Evolutionary conservation across 1,140 invertebrate genomes (phyloP), one percentile per base, ranked within the genome.

Genomic region (Bombus superbus): DNA sequence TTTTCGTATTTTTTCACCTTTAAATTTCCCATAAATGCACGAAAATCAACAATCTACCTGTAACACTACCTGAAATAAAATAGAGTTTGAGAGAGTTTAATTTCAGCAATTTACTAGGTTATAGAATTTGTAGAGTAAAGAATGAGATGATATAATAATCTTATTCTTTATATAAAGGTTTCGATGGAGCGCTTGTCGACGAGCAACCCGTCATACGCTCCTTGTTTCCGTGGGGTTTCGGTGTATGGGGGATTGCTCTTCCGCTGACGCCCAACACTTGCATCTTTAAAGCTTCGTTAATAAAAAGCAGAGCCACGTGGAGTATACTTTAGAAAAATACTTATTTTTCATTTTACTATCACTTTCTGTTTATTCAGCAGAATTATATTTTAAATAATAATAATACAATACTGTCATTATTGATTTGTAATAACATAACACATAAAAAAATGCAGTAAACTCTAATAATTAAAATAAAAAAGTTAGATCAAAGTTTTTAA

Each of bases 121-220:
- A 53, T 22, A 53, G 18, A 53, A 53, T 53, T 53, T 53, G 18
- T 53, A 53, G 18, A 53, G 6, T 53, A 53, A 53, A 53, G 47
- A 53, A 53, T 53, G 47, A 53, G 47, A 53, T 53, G 18, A 53
- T 53, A 53, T 22, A 53, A 44, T 25, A 73, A 32, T 32, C 28
- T 22, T 44, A n/a, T 73, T 73, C 42, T 73, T 73, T 44, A n/a
- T 47, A 73, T 18, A 44, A 22, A 32, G n/a, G 72, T 44, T 73
- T 73, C 42, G 72, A 73, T n/a, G 42, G 15, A n/a, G 64, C 62
- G 62, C 22, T 13, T n/a, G 40, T 72, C 42, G 40, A n/a, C 42
- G 13, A 47, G 72, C 42, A 44, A 68, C 66, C 42, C 72, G 40
- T 32, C 15, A 47, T 44, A 73, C 72, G 13, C 72, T 15, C 11